Conservation (phyloP, 2,113 vertebrate species). For the Elachura formosa region DNA sequence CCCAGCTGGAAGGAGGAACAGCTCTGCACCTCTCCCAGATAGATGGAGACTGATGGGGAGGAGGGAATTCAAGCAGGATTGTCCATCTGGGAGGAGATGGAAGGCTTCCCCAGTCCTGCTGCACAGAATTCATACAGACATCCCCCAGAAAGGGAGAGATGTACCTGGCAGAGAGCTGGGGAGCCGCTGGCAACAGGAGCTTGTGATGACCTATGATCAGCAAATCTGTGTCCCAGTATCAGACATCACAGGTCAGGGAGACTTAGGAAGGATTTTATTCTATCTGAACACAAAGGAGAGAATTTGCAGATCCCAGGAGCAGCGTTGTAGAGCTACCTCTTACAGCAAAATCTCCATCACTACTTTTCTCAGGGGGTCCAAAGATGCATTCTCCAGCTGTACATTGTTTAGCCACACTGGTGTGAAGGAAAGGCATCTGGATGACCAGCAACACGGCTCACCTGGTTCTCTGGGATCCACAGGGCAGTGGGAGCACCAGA, state of each 20-base stretch:
- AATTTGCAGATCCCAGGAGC: background rate
- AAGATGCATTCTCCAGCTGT: too few species aligned
- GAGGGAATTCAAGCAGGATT: background rate
- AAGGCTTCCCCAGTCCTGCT: background rate
- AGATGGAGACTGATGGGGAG: rapidly evolving
- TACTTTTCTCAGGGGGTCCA: background rate
- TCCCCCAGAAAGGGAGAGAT: background rate
- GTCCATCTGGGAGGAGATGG: background rate
- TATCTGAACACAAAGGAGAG: background rate
- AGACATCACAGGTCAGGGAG: background rate
- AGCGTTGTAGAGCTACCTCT: background rate
- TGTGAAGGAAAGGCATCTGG: rapidly evolving
- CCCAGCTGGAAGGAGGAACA: background rate
- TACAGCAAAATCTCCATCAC: background rate
- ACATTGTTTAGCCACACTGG: rapidly evolving
- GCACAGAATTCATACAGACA: background rate
- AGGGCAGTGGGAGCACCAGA: background rate
- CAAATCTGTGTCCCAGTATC: background rate
- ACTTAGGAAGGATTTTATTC: background rate
- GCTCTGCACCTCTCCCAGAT: background rate
- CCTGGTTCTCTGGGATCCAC: background rate
- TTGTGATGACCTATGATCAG: background rate
- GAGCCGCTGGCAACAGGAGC: background rate
- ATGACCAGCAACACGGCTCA: background rate
- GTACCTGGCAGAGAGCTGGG: background rate